Percentiles rank a stretch among this genome's conserved stretches.
Conservation (phyloP, 1,140 invertebrate species). For the Drosophila ironensis region DNA sequence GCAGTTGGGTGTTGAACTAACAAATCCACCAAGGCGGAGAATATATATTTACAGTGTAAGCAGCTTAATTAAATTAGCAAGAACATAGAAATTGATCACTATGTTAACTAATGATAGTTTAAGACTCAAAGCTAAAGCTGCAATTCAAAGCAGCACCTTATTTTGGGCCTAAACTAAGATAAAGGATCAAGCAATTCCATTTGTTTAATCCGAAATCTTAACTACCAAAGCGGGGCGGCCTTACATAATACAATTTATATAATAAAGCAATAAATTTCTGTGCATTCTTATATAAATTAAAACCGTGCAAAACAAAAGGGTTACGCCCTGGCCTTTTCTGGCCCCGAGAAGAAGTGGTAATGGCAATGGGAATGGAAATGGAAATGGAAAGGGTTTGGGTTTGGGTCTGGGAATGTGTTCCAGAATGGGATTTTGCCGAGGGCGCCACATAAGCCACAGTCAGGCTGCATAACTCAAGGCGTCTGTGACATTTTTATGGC, state of each 20-base stretch:
- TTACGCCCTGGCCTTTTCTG: slow-evolving; percentile 26
- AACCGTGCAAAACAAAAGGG: slow-evolving; percentile 68
- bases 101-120: neutral
- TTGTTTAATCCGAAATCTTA: slow-evolving; percentile 28
- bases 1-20: slow-evolving; percentile 5
- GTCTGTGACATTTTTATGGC: slow-evolving; percentile 80
- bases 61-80: slow-evolving; percentile 4
- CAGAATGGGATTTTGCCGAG: slow-evolving; percentile 13
- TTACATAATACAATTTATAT: slow-evolving; percentile 60
- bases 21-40: slow-evolving; percentile 1
- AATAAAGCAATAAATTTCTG: slow-evolving; percentile 73
- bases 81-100: neutral
- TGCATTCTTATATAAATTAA: slow-evolving; percentile 61
- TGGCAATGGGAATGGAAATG: slow-evolving; percentile 11
- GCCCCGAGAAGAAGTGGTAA: slow-evolving; percentile 16
- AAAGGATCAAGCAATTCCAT: neutral
- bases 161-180: neutral
- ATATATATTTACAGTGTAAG: neutral
- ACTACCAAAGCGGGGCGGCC: slow-evolving; percentile 1
- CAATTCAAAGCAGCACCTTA: neutral
- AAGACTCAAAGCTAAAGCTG: neutral
- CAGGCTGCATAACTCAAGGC: slow-evolving; percentile 74
- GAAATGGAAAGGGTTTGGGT: neutral
- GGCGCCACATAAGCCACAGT: slow-evolving; percentile 62
- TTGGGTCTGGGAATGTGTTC: neutral